phyloP scores from a whole-genome alignment of 2,113 vertebrate species.

The Pundamilia nyererei region DNA sequence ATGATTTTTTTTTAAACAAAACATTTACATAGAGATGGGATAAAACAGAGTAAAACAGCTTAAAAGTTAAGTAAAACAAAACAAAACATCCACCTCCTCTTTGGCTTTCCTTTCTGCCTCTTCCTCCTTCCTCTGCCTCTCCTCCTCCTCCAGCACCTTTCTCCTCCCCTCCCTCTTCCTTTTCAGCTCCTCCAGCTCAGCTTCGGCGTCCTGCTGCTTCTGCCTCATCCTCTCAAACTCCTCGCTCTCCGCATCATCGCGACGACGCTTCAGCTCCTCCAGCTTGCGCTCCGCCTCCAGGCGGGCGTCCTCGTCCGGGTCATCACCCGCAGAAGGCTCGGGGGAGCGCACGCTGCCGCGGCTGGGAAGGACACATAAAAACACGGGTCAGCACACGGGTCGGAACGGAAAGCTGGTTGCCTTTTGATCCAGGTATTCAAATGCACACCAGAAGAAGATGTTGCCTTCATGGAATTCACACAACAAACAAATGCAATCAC shows the following conservation, averaged over 20 bases:
- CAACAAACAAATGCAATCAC: conserved; percentile 11
- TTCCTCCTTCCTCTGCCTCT: conserved; percentile 84
- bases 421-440: conserved; percentile 43
- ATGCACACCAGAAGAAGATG: not conserved
- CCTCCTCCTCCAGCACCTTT: conserved; percentile 92
- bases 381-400: not conserved
- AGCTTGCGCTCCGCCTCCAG: conserved; percentile 83
- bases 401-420: not conserved
- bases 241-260: conserved; percentile 83
- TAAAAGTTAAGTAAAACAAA: not conserved
- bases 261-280: conserved; percentile 86
- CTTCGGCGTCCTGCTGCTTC: conserved; percentile 87
- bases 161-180: conserved; percentile 87
- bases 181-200: conserved; percentile 91
- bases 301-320: conserved; percentile 69
- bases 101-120: conserved; percentile 81
- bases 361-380: conserved; percentile 40
- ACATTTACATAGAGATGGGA: not conserved
- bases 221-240: conserved; percentile 88
- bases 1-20: not conserved
- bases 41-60: not conserved
- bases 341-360: conserved; percentile 67
- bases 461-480: not conserved
- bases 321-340: conserved; percentile 59
- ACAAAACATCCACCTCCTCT: conserved; percentile 78